Evolutionary conservation across 2,888 invertebrate species (phyloP).

Genomic region (Tipula helvola): DNA sequence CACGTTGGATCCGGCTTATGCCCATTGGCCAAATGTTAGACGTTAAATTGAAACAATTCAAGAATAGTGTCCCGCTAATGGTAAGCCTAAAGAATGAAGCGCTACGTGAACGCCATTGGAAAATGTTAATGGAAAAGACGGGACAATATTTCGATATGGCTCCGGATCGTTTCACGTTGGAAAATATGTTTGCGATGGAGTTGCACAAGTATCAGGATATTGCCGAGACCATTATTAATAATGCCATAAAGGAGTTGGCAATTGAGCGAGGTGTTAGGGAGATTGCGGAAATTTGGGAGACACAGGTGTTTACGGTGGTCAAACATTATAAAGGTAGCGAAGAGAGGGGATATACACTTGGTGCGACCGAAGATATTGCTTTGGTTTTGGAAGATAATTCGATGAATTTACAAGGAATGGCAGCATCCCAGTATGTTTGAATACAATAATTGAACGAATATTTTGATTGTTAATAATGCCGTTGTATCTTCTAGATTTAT

Average conservation of each 20-base stretch:
- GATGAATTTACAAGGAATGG: slow-evolving; percentile 85
- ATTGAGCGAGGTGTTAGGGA: slow-evolving; percentile 82
- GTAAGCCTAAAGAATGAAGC: slow-evolving; percentile 85
- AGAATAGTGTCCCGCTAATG: slow-evolving; percentile 76
- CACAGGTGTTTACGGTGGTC: slow-evolving; percentile 47
- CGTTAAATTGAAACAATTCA: slow-evolving; percentile 78
- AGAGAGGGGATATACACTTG: slow-evolving; percentile 68
- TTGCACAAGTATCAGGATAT: slow-evolving; percentile 70
- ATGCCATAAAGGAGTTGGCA: slow-evolving; percentile 81
- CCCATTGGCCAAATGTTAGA: slow-evolving; percentile 58
- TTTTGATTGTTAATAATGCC: not conserved
- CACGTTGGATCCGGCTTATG: slow-evolving; percentile 43
- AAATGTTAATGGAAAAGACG: slow-evolving; percentile 75
- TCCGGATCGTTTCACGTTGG: slow-evolving; percentile 76
- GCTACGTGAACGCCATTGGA: slow-evolving; percentile 82
- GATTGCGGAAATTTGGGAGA: slow-evolving; percentile 62
- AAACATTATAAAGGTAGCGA: slow-evolving; percentile 60
- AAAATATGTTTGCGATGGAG: slow-evolving; percentile 89
- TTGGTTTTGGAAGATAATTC: slow-evolving; percentile 77
- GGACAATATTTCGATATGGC: slow-evolving; percentile 73
- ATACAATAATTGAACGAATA: not conserved
- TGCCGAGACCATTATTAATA: slow-evolving; percentile 74
- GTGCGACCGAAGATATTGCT: slow-evolving; percentile 70
- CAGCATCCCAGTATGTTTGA: slow-evolving; percentile 55
- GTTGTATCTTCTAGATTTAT: slow-evolving; percentile 49